Conservation (phyloP, 2,888 invertebrate species). For the Lithophane socia region DNA sequence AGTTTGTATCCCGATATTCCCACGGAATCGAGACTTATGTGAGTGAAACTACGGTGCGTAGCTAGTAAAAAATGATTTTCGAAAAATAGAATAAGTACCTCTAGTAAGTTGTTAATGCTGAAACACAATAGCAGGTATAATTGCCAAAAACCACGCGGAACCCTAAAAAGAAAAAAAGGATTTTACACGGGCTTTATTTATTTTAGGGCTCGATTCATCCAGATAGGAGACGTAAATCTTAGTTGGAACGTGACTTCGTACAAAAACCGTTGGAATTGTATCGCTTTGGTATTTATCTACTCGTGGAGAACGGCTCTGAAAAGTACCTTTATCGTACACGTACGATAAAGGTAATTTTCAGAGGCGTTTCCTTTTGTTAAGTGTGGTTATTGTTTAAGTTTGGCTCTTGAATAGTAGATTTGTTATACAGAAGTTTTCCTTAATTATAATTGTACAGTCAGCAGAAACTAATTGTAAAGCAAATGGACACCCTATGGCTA, state of each 20-base stretch:
- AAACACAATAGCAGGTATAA: not conserved
- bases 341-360: too few species aligned
- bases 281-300: conserved; percentile 45
- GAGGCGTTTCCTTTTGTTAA: conserved; percentile 10
- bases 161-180: conserved; percentile 41
- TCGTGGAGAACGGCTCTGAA: conserved; percentile 40
- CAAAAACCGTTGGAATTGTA: conserved; percentile 54
- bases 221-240: conserved; percentile 61
- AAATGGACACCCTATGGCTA: not conserved
- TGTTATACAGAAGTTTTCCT: not conserved
- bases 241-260: conserved; percentile 57
- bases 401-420: not conserved
- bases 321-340: conserved; percentile 29
- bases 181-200: conserved; percentile 52
- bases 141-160: not conserved
- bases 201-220: conserved; percentile 46
- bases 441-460: not conserved
- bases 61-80: too few species aligned
- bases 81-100: too few species aligned
- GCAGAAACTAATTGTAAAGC: not conserved
- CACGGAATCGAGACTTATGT: too few species aligned
- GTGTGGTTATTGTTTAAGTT: conserved; percentile 7
- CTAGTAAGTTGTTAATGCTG: too few species aligned
- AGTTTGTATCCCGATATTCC: too few species aligned
- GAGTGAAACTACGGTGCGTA: too few species aligned